phyloP scores from a whole-genome alignment of 1,140 invertebrate genomes.

The Zaprionus tsacasi region DNA sequence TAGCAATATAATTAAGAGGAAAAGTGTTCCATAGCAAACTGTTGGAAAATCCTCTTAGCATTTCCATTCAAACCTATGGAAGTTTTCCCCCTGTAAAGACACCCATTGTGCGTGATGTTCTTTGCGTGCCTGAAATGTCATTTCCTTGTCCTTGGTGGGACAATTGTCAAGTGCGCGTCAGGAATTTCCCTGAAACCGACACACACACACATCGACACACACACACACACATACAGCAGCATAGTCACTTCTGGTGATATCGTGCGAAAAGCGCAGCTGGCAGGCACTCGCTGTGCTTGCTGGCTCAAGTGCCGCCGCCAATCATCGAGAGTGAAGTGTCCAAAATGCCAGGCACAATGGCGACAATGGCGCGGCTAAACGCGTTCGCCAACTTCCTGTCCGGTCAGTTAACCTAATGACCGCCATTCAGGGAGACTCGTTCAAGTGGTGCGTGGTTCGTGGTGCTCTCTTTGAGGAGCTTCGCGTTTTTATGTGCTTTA shows the following conservation, averaged over 20 bases:
- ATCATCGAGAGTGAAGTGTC: slow-evolving; percentile 75
- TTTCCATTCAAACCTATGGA: background rate
- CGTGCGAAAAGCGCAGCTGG: slow-evolving; percentile 74
- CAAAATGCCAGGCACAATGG: slow-evolving; percentile 66
- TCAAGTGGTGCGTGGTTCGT: slow-evolving; percentile 44
- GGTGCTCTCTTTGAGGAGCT: background rate
- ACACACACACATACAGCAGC: background rate
- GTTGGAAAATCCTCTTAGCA: background rate
- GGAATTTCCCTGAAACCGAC: slow-evolving; percentile 17
- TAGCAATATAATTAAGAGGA: background rate
- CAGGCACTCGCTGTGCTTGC: slow-evolving; percentile 2
- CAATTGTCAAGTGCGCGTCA: slow-evolving; percentile 72
- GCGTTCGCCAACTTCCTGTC: slow-evolving; percentile 65
- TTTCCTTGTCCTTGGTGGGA: slow-evolving; percentile 68
- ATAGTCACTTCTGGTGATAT: slow-evolving; percentile 13
- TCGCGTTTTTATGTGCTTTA: slow-evolving; percentile 60
- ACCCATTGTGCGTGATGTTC: slow-evolving; percentile 23
- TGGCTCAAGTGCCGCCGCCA: slow-evolving; percentile 62
- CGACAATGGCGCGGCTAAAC: slow-evolving; percentile 41
- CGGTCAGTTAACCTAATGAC: slow-evolving; percentile 79
- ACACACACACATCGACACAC: background rate
- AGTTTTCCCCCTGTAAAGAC: too few species aligned
- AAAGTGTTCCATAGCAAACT: background rate
- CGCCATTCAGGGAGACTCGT: slow-evolving; percentile 62
- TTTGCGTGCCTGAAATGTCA: slow-evolving; percentile 73